These are phyloP conservation scores for Fragum sueziense DNA, from an alignment of 2,888 invertebrate genomes.

Conservation along the genomic window DNA sequence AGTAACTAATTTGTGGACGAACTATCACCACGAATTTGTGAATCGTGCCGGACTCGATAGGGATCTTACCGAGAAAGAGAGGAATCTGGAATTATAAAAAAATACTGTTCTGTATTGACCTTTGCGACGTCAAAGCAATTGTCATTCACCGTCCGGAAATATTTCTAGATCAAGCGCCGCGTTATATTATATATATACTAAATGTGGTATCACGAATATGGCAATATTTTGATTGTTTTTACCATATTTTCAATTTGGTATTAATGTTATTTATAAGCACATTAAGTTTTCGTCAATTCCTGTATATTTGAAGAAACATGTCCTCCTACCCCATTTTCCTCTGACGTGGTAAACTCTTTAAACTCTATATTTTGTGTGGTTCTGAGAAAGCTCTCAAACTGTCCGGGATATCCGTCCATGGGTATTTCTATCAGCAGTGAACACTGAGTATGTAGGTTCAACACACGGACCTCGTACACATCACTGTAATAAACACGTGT, in stretches of 20 bases:
- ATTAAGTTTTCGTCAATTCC: too few relatives aligned
- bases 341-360: constrained; percentile 51
- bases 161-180: too few relatives aligned
- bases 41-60: constrained; percentile 25
- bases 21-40: constrained; percentile 52
- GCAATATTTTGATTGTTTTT: too few relatives aligned
- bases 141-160: too few relatives aligned
- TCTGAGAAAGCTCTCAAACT: constrained; percentile 52
- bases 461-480: constrained; percentile 49
- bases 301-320: too few relatives aligned
- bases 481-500: constrained; percentile 37
- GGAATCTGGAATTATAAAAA: too few relatives aligned
- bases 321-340: constrained; percentile 60
- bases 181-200: too few relatives aligned
- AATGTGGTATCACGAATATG: too few relatives aligned
- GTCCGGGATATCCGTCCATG: constrained; percentile 59
- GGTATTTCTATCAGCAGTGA: constrained; percentile 47
- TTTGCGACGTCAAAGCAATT: too few relatives aligned
- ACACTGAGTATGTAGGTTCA: constrained; percentile 28
- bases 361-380: constrained; percentile 40
- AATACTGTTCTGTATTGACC: too few relatives aligned
- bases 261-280: too few relatives aligned
- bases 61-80: constrained; percentile 45
- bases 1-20: constrained; percentile 37
- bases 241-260: too few relatives aligned